Percentiles rank a stretch among this genome's conserved stretches.
Conservation (phyloP, 2,797 vertebrate species). For the Xenops minutus region DNA sequence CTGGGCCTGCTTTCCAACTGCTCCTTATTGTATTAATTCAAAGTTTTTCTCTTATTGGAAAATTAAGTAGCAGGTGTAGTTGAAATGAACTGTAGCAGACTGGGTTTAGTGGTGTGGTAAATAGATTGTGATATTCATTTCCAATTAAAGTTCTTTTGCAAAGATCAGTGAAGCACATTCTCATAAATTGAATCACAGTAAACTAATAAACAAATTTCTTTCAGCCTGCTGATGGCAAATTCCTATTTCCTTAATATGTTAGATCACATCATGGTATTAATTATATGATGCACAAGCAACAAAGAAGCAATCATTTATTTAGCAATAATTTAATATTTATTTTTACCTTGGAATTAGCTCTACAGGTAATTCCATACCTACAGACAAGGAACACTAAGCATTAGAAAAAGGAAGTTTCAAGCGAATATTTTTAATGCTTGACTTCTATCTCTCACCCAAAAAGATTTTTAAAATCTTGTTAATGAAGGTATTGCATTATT, state of each 20-base stretch:
- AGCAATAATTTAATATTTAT: slow-evolving; percentile 54
- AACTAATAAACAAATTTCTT: slow-evolving; percentile 78
- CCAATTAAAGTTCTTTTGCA: slow-evolving; percentile 80
- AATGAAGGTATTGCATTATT: slow-evolving; percentile 8
- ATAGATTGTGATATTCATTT: slow-evolving; percentile 79
- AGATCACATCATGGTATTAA: slow-evolving; percentile 74
- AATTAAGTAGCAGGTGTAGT: slow-evolving; percentile 78
- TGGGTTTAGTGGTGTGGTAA: slow-evolving; percentile 74
- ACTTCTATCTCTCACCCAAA: slow-evolving; percentile 28
- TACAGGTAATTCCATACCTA: slow-evolving; percentile 11
- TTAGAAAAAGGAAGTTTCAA: slow-evolving; percentile 11
- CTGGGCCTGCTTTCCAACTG: slow-evolving; percentile 5
- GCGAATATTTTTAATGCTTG: slow-evolving; percentile 33
- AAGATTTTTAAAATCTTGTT: background rate
- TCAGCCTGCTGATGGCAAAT: slow-evolving; percentile 70
- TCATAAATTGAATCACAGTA: slow-evolving; percentile 75
- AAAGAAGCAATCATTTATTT: slow-evolving; percentile 63
- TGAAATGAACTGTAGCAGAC: slow-evolving; percentile 76
- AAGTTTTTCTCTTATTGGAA: slow-evolving; percentile 60
- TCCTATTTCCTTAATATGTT: slow-evolving; percentile 78
- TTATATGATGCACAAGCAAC: slow-evolving; percentile 63
- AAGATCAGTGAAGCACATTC: slow-evolving; percentile 78
- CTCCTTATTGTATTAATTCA: slow-evolving; percentile 57
- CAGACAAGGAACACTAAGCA: slow-evolving; percentile 5
- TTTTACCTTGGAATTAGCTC: slow-evolving; percentile 41